phyloP scores from a whole-genome alignment of 2,888 invertebrate genomes.

The Meandrusa payeni region DNA sequence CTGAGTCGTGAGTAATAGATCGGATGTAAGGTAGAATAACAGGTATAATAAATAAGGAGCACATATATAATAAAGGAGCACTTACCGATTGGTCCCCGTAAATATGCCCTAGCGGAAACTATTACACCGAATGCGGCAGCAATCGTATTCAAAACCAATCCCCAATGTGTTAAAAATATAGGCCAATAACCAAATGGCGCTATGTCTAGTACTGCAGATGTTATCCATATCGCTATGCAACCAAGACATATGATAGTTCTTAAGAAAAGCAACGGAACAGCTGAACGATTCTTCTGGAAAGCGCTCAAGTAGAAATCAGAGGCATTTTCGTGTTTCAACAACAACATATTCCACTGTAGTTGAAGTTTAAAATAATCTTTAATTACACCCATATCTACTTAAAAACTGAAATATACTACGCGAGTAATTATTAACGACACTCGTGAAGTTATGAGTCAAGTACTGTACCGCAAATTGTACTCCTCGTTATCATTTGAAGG shows the following conservation, averaged over 20 bases:
- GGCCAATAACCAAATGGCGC: slow-evolving; percentile 44
- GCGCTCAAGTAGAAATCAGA: slow-evolving; percentile 55
- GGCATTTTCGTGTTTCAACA: slow-evolving; percentile 46
- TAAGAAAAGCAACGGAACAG: slow-evolving; percentile 47
- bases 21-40: no score
- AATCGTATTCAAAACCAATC: slow-evolving; percentile 49
- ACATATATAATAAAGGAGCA: slow-evolving; percentile 25
- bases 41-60: no score
- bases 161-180: slow-evolving; percentile 70
- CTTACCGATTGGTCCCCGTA: slow-evolving; percentile 55
- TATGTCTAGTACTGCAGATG: slow-evolving; percentile 42
- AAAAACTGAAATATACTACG: slow-evolving; percentile 2
- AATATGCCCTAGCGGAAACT: slow-evolving; percentile 45
- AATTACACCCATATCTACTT: slow-evolving; percentile 45
- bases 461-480: slow-evolving; percentile 5
- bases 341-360: slow-evolving; percentile 42
- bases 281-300: slow-evolving; percentile 50
- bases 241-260: slow-evolving; percentile 49
- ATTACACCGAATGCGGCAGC: slow-evolving; percentile 47
- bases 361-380: slow-evolving; percentile 54
- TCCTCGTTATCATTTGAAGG: slow-evolving; percentile 16
- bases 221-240: slow-evolving; percentile 46
- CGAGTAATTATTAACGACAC: slow-evolving; percentile 1
- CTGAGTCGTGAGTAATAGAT: no score
- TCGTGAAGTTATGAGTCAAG: slow-evolving; percentile 5